These are phyloP conservation scores for Acleris sparsana DNA, from an alignment of 2,888 invertebrate species.

Conservation along the genomic window DNA sequence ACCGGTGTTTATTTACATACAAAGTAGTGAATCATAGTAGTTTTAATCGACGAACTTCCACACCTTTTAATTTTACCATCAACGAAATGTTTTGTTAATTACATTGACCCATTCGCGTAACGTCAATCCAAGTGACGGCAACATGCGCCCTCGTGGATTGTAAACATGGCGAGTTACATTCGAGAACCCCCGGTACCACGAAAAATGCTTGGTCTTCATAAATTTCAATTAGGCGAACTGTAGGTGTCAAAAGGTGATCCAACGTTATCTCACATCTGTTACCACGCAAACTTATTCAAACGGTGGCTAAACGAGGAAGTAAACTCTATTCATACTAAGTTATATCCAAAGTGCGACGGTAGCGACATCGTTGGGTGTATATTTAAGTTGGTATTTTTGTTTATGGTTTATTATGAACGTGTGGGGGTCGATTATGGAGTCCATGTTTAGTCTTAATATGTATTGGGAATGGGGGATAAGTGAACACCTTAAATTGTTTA, in stretches of 20 bases:
- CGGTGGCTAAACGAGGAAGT: slow-evolving; percentile 36
- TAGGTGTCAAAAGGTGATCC: slow-evolving; percentile 67
- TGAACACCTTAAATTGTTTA: neutral
- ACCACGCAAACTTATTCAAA: slow-evolving; percentile 41
- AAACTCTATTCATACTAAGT: slow-evolving; percentile 6
- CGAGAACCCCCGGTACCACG: slow-evolving; percentile 25
- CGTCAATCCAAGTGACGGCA: too few species aligned
- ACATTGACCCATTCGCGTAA: too few species aligned
- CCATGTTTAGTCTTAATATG: slow-evolving; percentile 13
- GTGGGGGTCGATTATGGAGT: slow-evolving; percentile 21
- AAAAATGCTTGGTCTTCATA: slow-evolving; percentile 66
- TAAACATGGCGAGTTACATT: slow-evolving; percentile 4
- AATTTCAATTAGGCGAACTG: slow-evolving; percentile 72
- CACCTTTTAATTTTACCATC: too few species aligned
- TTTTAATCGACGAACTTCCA: too few species aligned
- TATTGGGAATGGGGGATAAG: neutral
- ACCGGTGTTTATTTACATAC: too few species aligned
- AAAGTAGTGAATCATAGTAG: too few species aligned
- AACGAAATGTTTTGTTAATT: too few species aligned
- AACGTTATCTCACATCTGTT: slow-evolving; percentile 58
- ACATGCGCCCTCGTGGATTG: too few species aligned
- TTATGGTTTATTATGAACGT: slow-evolving; percentile 64
- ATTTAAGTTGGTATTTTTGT: slow-evolving; percentile 38
- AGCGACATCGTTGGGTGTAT: neutral
- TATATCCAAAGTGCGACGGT: neutral